Percentiles rank a stretch among this genome's conserved stretches.
phyloP scores from a whole-genome alignment of 2,113 vertebrate species.

The Anarrhichthys ocellatus region DNA sequence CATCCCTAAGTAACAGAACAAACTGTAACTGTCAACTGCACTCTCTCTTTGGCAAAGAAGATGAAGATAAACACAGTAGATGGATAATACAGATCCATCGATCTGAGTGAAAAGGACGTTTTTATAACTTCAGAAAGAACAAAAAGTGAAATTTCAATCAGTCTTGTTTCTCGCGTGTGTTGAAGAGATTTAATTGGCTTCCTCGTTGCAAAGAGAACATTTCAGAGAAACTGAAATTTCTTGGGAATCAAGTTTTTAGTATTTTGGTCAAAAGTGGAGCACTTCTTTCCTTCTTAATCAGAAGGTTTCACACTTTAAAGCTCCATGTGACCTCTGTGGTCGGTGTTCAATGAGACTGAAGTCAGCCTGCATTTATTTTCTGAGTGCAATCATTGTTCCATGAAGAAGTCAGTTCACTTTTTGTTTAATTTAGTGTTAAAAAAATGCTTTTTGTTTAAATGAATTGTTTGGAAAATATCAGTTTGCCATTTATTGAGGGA shows the following conservation, averaged over 20 bases:
- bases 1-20: background rate
- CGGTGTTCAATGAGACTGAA: background rate
- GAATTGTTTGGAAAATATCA: too few species aligned
- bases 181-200: background rate
- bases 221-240: background rate
- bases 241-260: too few species aligned
- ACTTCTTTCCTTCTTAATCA: background rate
- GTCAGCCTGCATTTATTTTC: background rate
- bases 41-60: background rate
- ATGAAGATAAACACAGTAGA: background rate
- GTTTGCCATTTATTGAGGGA: too few species aligned
- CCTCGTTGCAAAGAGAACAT: too few species aligned
- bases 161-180: background rate
- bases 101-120: background rate
- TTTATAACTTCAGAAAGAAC: too few species aligned
- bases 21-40: conserved; percentile 17
- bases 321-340: background rate
- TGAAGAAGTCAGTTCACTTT: background rate
- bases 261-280: background rate
- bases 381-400: background rate
- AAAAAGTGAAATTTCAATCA: background rate
- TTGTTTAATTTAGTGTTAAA: background rate
- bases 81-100: background rate
- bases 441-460: too few species aligned
- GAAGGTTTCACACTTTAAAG: background rate